Evolutionary conservation across 1,140 invertebrate genomes (phyloP).

Genomic region (Lamellibrachia luymesi): DNA sequence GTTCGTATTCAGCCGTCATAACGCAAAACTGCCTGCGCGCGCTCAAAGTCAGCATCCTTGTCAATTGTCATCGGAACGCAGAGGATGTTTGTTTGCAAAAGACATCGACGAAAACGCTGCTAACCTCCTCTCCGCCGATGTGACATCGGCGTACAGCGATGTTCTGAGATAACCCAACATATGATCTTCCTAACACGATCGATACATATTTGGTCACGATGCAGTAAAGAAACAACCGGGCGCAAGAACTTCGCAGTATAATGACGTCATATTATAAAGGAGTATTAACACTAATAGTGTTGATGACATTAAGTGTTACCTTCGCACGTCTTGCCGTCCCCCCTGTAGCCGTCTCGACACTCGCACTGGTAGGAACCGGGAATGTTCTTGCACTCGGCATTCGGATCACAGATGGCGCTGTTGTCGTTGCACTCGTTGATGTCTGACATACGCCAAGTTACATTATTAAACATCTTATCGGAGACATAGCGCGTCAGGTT

Average conservation of each 20-base stretch:
- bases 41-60: too few relatives aligned
- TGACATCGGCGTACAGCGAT: too few relatives aligned
- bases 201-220: conserved; percentile 42
- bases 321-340: conserved; percentile 34
- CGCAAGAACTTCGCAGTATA: not conserved
- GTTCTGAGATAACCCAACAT: too few relatives aligned
- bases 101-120: too few relatives aligned
- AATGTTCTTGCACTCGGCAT: conserved; percentile 75
- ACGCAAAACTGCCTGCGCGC: too few relatives aligned
- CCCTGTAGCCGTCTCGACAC: conserved; percentile 45
- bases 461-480: not conserved
- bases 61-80: too few relatives aligned
- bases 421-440: conserved; percentile 77
- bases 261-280: not conserved
- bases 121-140: too few relatives aligned
- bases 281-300: not conserved
- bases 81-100: too few relatives aligned
- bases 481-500: not conserved
- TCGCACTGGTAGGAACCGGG: conserved; percentile 48
- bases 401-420: conserved; percentile 79
- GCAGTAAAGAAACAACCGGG: not conserved
- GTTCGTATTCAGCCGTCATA: too few relatives aligned
- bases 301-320: conserved; percentile 41
- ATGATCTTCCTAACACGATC: conserved; percentile 61
- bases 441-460: conserved; percentile 58